These are phyloP conservation scores for Catonia carolina DNA, from an alignment of 2,888 invertebrate species.

Conservation along the genomic window DNA sequence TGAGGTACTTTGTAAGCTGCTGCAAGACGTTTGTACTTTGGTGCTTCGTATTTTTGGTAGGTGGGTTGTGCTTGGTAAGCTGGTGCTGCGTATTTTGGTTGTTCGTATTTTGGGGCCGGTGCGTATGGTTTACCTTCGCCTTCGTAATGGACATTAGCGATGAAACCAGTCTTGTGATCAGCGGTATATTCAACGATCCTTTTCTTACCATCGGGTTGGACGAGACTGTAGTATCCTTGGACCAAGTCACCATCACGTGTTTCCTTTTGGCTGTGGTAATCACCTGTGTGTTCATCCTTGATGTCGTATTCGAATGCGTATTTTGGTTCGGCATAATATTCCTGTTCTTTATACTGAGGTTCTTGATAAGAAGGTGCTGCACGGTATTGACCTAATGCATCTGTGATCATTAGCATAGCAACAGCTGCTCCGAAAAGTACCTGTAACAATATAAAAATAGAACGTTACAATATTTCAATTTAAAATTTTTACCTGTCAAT, in stretches of 20 bases:
- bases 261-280: slow-evolving; percentile 65
- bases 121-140: neutral
- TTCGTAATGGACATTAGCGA: slow-evolving; percentile 4
- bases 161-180: slow-evolving; percentile 41
- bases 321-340: slow-evolving; percentile 37
- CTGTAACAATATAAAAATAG: too few species aligned
- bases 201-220: slow-evolving; percentile 64
- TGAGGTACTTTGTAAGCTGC: too few species aligned
- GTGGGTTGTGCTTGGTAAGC: neutral
- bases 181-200: slow-evolving; percentile 66
- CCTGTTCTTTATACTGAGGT: slow-evolving; percentile 12
- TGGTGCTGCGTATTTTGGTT: neutral
- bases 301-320: slow-evolving; percentile 67
- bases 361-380: neutral
- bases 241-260: slow-evolving; percentile 67
- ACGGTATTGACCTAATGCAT: neutral
- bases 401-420: too few species aligned
- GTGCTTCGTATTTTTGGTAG: neutral
- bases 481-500: too few species aligned
- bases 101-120: slow-evolving; percentile 3
- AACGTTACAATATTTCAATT: too few species aligned
- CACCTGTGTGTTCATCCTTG: slow-evolving; percentile 65
- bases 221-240: slow-evolving; percentile 49
- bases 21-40: too few species aligned
- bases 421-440: too few species aligned